Percentiles rank a stretch among this genome's conserved stretches.
phyloP scores from a whole-genome alignment of 1,140 invertebrate genomes.

The Brachionus plicatilis region DNA sequence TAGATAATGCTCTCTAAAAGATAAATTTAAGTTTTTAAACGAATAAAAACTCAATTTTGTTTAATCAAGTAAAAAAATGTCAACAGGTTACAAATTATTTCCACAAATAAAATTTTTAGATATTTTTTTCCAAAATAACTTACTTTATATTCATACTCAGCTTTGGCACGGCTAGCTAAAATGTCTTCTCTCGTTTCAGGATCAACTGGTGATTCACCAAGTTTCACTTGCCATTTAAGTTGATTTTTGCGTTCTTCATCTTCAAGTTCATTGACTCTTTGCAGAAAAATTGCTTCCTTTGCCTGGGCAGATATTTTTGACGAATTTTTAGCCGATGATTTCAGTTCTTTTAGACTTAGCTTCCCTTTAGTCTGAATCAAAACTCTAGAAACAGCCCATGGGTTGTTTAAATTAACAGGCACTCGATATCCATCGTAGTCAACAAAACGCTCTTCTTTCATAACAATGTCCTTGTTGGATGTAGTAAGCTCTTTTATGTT shows the following conservation, averaged over 20 bases:
- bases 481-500: background rate
- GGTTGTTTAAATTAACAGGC: slow-evolving; percentile 8
- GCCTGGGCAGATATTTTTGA: slow-evolving; percentile 33
- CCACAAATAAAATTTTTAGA: no score
- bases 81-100: no score
- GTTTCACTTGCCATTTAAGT: slow-evolving; percentile 54
- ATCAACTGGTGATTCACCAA: slow-evolving; percentile 51
- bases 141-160: slow-evolving; percentile 51
- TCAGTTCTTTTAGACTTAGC: slow-evolving; percentile 1
- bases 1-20: no score
- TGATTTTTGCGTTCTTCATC: slow-evolving; percentile 55
- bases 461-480: background rate
- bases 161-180: slow-evolving; percentile 45
- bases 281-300: slow-evolving; percentile 30
- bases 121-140: background rate
- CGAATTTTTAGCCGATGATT: background rate
- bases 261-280: slow-evolving; percentile 18
- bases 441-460: background rate
- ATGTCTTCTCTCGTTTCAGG: slow-evolving; percentile 45
- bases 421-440: slow-evolving; percentile 20
- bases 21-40: no score
- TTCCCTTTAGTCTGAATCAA: slow-evolving; percentile 38
- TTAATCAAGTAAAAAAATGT: no score
- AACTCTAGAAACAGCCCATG: slow-evolving; percentile 38
- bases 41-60: background rate